Evolutionary conservation across 2,113 vertebrate genomes (phyloP), one percentile per base, ranked within the genome.

Genomic region (Nannospalax galili): DNA sequence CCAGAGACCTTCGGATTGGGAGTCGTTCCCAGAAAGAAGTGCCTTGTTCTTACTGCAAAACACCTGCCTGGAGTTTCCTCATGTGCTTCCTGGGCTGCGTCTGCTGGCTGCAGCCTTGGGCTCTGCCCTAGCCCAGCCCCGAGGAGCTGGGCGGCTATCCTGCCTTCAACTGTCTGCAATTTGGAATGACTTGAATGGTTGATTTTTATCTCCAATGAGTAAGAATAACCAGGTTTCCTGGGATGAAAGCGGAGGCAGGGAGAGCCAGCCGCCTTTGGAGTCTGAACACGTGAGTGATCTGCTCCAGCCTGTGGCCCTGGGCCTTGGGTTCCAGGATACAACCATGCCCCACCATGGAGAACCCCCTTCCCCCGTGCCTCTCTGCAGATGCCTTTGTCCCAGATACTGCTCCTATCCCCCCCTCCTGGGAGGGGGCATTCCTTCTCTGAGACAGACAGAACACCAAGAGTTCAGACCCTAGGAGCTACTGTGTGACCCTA

Each of bases 201-300:
- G 96, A 96, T 97, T 80, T 74, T 93, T 96, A 96, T 96, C 97
- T 93, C 4, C 0, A 1, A 14, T 67, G 92, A 88, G 75, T 64
- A 45, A 84, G 81, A 26, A 85, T 35, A 52, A 78, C 90, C 80
- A 58, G 85, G 81, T 30, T 95, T 90, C 90, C 85, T 32, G 64
- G 95, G 94, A 97, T 96, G 93, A 95, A 97, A 96, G 95, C 95
- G 60, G 91, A 58, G 3, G 26, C 32, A 30, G 64, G 84, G n/a
- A 9, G 69, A 86, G 58, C 30, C 88, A 88, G 77, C 75, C 5
- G 17, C 20, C 64, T 1, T 7, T 16, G 48, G 48, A 88, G 58
- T 28, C 17, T 19, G 22, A 37, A 40, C 64, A 22, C 17, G 0
- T 5, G 4, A 0, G 0, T 1, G 75, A 24, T 60, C 62, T 77